A percentile compares a stretch with the other conserved stretches of the same genome.
Conservation (phyloP, 2,797 vertebrate species). For the Enoplosus armatus region DNA sequence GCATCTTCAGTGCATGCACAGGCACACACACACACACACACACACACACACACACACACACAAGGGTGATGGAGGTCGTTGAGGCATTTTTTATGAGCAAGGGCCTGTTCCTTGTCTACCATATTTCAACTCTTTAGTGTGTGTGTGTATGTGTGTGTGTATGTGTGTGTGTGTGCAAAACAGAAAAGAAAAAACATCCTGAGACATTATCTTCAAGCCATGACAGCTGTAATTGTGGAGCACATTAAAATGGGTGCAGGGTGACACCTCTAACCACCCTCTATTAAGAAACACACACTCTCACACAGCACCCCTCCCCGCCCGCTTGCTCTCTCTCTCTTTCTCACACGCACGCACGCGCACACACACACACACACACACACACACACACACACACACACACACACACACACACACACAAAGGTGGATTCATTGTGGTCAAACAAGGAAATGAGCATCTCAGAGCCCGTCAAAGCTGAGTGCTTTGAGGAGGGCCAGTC, state of each 20-base stretch:
- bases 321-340: constrained; percentile 17
- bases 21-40: too few species aligned
- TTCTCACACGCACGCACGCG: constrained; percentile 23
- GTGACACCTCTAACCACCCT: constrained; percentile 85
- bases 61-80: constrained; percentile 78
- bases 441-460: constrained; percentile 78
- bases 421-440: constrained; percentile 80
- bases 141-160: constrained; percentile 21
- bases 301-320: constrained; percentile 52
- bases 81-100: constrained; percentile 88
- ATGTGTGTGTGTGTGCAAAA: constrained; percentile 45
- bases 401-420: constrained; percentile 35
- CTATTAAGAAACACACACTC: constrained; percentile 80
- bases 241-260: constrained; percentile 88
- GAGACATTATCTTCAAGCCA: constrained; percentile 81
- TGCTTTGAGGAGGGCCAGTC: constrained; percentile 72
- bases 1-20: constrained; percentile 58
- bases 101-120: constrained; percentile 73
- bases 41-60: too few species aligned
- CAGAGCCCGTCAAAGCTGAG: constrained; percentile 71
- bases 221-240: constrained; percentile 89
- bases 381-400: constrained; percentile 18
- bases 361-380: constrained; percentile 33
- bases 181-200: constrained; percentile 63
- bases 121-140: constrained; percentile 79